phyloP scores from a whole-genome alignment of 2,888 invertebrate species.

The Arctia plantaginis region DNA sequence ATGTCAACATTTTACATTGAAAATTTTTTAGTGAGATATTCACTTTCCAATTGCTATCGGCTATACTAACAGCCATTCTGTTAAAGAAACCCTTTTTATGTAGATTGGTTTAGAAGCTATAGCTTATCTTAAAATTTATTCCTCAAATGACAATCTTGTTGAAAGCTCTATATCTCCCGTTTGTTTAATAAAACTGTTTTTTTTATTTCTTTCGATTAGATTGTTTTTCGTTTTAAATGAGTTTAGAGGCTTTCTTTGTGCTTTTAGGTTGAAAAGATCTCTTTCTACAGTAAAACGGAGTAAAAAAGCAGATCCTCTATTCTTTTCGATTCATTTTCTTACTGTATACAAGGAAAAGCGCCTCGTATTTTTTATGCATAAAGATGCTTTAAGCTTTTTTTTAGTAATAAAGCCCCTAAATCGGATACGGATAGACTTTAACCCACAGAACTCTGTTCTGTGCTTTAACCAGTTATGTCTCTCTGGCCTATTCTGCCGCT shows the following conservation, averaged over 20 bases:
- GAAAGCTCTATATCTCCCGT: slow-evolving; percentile 39
- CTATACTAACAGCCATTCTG: background rate
- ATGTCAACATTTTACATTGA: too few species aligned
- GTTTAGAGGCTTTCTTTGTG: slow-evolving; percentile 16
- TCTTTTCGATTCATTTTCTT: background rate
- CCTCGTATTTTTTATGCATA: background rate
- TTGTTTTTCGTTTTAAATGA: slow-evolving; percentile 27
- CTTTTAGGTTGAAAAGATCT: slow-evolving; percentile 7
- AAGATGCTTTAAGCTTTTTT: background rate
- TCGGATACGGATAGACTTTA: background rate
- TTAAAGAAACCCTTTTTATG: background rate
- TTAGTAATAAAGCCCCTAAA: background rate
- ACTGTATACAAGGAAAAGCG: background rate
- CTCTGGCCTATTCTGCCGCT: background rate
- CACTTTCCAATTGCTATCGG: background rate
- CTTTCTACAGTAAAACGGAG: background rate
- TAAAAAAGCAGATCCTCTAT: background rate
- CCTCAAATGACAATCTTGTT: slow-evolving; percentile 32
- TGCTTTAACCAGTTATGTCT: background rate
- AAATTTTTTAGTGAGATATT: too few species aligned
- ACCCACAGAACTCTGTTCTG: too few species aligned
- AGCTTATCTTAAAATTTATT: slow-evolving; percentile 28
- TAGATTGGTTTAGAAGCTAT: slow-evolving; percentile 11
- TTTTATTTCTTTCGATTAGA: slow-evolving; percentile 41
- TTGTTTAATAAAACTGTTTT: slow-evolving; percentile 46